phyloP scores from a whole-genome alignment of 2,888 invertebrate species.

The Pemphredon lugubris region DNA sequence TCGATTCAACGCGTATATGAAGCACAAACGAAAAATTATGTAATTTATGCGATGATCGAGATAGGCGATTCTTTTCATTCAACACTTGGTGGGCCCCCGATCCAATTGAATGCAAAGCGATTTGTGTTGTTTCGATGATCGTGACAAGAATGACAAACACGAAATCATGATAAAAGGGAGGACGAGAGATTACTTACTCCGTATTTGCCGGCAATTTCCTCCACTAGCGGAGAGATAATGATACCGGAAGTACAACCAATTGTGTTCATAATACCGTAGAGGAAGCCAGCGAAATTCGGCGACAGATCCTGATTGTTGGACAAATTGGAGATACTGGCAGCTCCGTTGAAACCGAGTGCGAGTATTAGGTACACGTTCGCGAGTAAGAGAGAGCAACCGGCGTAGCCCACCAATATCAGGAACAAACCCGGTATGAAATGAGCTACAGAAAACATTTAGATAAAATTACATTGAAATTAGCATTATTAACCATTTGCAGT shows the following conservation, averaged over 20 bases:
- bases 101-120: no score
- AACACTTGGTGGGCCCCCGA: no score
- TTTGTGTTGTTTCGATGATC: no score
- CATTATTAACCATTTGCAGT: no score
- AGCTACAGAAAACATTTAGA: constrained; percentile 81
- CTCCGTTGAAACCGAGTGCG: constrained; percentile 76
- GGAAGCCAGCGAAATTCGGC: constrained; percentile 88
- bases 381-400: constrained; percentile 66
- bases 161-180: no score
- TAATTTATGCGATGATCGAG: background rate
- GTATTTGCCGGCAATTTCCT: constrained; percentile 82
- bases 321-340: constrained; percentile 82
- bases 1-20: background rate
- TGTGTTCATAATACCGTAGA: constrained; percentile 89
- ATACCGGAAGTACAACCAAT: constrained; percentile 88
- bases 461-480: no score
- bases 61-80: no score
- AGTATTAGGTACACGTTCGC: constrained; percentile 72
- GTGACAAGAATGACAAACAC: background rate
- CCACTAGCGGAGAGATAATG: constrained; percentile 87
- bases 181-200: constrained; percentile 79
- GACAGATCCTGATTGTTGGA: constrained; percentile 85
- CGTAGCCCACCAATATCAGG: constrained; percentile 77
- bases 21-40: constrained; percentile 1
- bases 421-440: constrained; percentile 84